These are phyloP conservation scores for Gymnocheta viridis DNA, from an alignment of 2,888 invertebrate genomes.

Conservation along the genomic window DNA sequence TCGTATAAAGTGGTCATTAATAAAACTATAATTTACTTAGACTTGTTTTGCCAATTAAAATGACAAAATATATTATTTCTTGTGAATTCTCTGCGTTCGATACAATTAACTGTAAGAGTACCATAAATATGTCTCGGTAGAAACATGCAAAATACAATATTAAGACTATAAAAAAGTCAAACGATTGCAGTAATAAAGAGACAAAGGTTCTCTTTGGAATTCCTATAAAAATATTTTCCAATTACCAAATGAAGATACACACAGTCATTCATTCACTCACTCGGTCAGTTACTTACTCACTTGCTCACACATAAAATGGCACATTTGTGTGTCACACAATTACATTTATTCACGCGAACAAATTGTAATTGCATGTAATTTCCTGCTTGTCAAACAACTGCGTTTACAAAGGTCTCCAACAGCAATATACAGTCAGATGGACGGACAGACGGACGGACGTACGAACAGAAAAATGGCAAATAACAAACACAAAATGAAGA, in stretches of 20 bases:
- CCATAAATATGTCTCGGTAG: slow-evolving; percentile 37
- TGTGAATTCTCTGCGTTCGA: neutral
- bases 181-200: slow-evolving; percentile 12
- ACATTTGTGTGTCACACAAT: slow-evolving; percentile 74
- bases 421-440: slow-evolving; percentile 5
- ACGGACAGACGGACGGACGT: slow-evolving; percentile 71
- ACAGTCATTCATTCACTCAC: neutral
- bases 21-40: slow-evolving; percentile 64
- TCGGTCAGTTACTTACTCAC: slow-evolving; percentile 11
- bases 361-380: slow-evolving; percentile 79
- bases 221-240: neutral
- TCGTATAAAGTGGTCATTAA: slow-evolving; percentile 54
- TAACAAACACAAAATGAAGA: slow-evolving; percentile 52
- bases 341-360: slow-evolving; percentile 79
- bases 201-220: slow-evolving; percentile 25
- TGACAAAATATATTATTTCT: slow-evolving; percentile 56
- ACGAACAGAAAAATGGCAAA: slow-evolving; percentile 66
- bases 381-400: slow-evolving; percentile 76
- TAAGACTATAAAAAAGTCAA: slow-evolving; percentile 2
- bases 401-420: slow-evolving; percentile 65
- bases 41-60: slow-evolving; percentile 69
- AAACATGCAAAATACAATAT: slow-evolving; percentile 1
- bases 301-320: slow-evolving; percentile 50
- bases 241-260: slow-evolving; percentile 38
- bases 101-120: slow-evolving; percentile 28